phyloP scores from a whole-genome alignment of 2,888 invertebrate genomes.

The Chrysolina oricalcia region DNA sequence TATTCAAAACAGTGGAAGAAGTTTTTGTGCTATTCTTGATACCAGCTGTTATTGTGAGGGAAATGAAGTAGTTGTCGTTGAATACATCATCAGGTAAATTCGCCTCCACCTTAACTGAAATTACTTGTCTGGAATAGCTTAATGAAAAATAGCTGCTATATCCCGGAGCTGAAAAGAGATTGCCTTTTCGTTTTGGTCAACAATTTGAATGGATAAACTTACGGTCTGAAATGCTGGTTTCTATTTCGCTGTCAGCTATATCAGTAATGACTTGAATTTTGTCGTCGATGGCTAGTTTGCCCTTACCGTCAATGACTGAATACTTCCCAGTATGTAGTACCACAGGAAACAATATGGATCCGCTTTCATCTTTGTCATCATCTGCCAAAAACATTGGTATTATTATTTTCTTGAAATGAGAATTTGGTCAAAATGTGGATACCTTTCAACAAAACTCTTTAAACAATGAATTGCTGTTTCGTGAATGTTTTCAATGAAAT shows the following conservation, averaged over 20 bases:
- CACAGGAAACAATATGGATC: slow-evolving; percentile 22
- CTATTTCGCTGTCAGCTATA: slow-evolving; percentile 27
- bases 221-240: slow-evolving; percentile 30
- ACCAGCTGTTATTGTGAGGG: slow-evolving; percentile 48
- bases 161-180: slow-evolving; percentile 32
- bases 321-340: slow-evolving; percentile 36
- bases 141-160: slow-evolving; percentile 29
- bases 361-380: slow-evolving; percentile 18
- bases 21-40: slow-evolving; percentile 37
- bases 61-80: slow-evolving; percentile 36
- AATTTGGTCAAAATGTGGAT: no score
- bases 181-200: neutral
- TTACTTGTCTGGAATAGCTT: slow-evolving; percentile 15
- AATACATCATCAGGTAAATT: slow-evolving; percentile 44
- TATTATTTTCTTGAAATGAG: no score
- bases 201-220: neutral
- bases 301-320: slow-evolving; percentile 28
- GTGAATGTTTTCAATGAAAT: no score
- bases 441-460: no score
- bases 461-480: no score
- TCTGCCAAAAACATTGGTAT: neutral
- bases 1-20: slow-evolving; percentile 48
- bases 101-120: slow-evolving; percentile 12
- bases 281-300: slow-evolving; percentile 22
- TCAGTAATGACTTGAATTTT: slow-evolving; percentile 28